Conservation (phyloP, 2,888 invertebrate genomes). For the Apotomis betuletana region DNA sequence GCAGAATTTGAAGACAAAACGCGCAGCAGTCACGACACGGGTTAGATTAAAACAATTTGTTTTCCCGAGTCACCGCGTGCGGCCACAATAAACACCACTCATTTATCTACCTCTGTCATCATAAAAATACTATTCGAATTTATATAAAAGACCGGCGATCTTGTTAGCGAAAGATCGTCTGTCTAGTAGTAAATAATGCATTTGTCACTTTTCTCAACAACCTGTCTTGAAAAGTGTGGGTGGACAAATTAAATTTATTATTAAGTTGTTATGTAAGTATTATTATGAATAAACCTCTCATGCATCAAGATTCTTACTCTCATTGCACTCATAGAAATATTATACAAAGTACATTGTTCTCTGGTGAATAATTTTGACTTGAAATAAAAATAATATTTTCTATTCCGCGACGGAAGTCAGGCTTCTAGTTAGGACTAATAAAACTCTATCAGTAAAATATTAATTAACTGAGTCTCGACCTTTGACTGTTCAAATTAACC, state of each 20-base stretch:
- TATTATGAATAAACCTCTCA: neutral
- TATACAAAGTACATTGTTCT: too few species aligned
- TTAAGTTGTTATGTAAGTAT: neutral
- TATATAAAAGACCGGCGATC: neutral
- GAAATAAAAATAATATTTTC: too few species aligned
- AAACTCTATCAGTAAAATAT: too few species aligned
- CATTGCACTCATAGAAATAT: too few species aligned
- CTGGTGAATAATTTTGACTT: too few species aligned
- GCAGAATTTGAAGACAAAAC: conserved; percentile 39
- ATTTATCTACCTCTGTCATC: conserved; percentile 28
- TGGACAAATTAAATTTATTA: neutral
- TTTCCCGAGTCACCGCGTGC: conserved; percentile 26
- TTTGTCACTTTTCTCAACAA: conserved; percentile 3
- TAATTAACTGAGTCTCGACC: too few species aligned
- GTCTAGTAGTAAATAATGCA: conserved; percentile 1
- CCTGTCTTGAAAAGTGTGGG: neutral
- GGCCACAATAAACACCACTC: conserved; percentile 26
- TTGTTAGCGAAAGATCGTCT: neutral
- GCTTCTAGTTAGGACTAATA: too few species aligned
- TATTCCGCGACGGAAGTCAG: too few species aligned
- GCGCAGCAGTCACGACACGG: conserved; percentile 14
- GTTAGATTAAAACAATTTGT: conserved; percentile 41
- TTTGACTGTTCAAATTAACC: too few species aligned
- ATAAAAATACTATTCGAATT: conserved; percentile 15
- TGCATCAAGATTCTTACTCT: too few species aligned